Evolutionary conservation across 2,888 invertebrate species (phyloP).

Genomic region (Andrena camellia): DNA sequence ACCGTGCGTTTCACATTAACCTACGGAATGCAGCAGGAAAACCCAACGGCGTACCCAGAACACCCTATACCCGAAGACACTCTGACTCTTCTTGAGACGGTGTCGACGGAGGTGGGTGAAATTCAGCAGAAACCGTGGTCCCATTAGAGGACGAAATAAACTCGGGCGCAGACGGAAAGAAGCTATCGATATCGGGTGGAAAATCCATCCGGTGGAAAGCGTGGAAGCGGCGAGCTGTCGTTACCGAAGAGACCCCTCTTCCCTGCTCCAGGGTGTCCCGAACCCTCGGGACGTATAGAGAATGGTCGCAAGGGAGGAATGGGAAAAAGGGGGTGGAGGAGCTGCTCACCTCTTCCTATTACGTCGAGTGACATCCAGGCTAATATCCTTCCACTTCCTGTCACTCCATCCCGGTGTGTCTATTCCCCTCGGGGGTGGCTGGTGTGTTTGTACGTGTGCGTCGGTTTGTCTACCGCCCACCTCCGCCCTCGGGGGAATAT

Average conservation of each 20-base stretch:
- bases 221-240: conserved; percentile 48
- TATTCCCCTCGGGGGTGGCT: conserved; percentile 63
- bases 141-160: conserved; percentile 30
- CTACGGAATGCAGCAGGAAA: no score
- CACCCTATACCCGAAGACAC: no score
- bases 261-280: conserved; percentile 61
- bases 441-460: conserved; percentile 40
- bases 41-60: no score
- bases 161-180: background rate
- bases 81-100: no score
- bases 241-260: conserved; percentile 50
- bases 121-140: conserved; percentile 2
- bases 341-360: conserved; percentile 70
- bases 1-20: no score
- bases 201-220: conserved; percentile 58
- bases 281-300: conserved; percentile 61
- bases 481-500: conserved; percentile 44
- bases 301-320: conserved; percentile 20
- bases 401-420: conserved; percentile 74
- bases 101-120: background rate
- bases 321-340: conserved; percentile 26
- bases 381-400: conserved; percentile 82
- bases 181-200: conserved; percentile 54
- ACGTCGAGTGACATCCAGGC: conserved; percentile 78
- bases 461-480: conserved; percentile 43